phyloP scores from a whole-genome alignment of 2,888 invertebrate genomes.

The Yponomeuta sedellus region DNA sequence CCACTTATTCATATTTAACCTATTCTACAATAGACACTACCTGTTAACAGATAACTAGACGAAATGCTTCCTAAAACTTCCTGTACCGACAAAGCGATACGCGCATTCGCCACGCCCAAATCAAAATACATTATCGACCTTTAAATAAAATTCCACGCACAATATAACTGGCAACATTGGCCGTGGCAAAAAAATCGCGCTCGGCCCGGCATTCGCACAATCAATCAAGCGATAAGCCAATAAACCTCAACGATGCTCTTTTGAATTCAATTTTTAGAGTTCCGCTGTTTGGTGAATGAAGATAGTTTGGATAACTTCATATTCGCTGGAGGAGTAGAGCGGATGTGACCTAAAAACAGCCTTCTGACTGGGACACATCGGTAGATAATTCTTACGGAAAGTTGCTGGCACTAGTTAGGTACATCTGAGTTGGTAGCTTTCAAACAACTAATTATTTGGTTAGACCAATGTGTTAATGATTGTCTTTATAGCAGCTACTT shows the following conservation, averaged over 20 bases:
- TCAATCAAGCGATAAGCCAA: slow-evolving; percentile 77
- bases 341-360: too few species aligned
- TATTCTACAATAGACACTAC: slow-evolving; percentile 34
- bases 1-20: slow-evolving; percentile 20
- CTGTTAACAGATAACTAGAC: slow-evolving; percentile 46
- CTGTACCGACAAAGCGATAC: slow-evolving; percentile 59
- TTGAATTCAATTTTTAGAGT: slow-evolving; percentile 72
- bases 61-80: slow-evolving; percentile 49
- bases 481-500: too few species aligned
- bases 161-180: slow-evolving; percentile 36
- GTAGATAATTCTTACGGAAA: too few species aligned
- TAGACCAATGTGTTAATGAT: too few species aligned
- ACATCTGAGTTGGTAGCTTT: too few species aligned
- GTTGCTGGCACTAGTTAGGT: too few species aligned
- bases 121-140: slow-evolving; percentile 70
- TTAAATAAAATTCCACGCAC: slow-evolving; percentile 26
- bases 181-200: slow-evolving; percentile 32
- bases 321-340: too few species aligned
- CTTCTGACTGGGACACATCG: too few species aligned
- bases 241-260: slow-evolving; percentile 77
- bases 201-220: slow-evolving; percentile 65
- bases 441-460: too few species aligned
- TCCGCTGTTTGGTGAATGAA: slow-evolving; percentile 25
- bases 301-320: too few species aligned
- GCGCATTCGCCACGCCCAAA: slow-evolving; percentile 71